Evolutionary conservation across 2,797 vertebrate genomes (phyloP).

Genomic region (Rhabdophis nuchalis): DNA sequence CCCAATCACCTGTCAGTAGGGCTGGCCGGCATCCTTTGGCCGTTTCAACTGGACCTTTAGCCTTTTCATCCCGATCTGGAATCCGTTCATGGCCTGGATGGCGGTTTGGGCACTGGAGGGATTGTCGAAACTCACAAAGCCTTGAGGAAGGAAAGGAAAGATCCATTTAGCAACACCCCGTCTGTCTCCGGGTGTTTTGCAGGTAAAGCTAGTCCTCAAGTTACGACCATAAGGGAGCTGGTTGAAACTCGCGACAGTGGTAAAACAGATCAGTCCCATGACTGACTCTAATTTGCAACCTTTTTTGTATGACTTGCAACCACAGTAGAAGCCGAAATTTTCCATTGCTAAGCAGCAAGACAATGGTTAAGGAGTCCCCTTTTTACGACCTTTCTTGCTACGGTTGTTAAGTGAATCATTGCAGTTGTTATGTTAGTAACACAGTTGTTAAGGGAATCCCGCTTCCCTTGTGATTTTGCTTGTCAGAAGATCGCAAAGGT

Average conservation of each 20-base stretch:
- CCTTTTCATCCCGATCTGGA: slow-evolving; percentile 97
- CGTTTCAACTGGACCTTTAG: slow-evolving; percentile 98
- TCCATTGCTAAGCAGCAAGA: not conserved
- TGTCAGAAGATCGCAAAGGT: too few relatives aligned
- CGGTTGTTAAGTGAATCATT: not conserved
- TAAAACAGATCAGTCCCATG: not conserved
- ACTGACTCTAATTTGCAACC: too few relatives aligned
- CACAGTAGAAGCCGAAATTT: not conserved
- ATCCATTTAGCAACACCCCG: not conserved
- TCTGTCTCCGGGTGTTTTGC: not conserved
- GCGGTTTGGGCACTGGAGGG: slow-evolving; percentile 95
- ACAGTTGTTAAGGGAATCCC: not conserved
- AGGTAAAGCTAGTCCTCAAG: not conserved
- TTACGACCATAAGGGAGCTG: not conserved
- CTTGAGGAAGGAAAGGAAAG: slow-evolving; percentile 61
- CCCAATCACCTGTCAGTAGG: slow-evolving; percentile 82
- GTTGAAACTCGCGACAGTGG: not conserved
- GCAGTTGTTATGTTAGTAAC: not conserved
- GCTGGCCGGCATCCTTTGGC: slow-evolving; percentile 93
- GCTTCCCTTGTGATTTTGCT: not conserved
- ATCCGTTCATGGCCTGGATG: slow-evolving; percentile 99
- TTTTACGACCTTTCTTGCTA: not conserved
- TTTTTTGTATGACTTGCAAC: too few relatives aligned
- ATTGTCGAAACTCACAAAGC: slow-evolving; percentile 99
- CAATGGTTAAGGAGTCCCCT: not conserved